Evolutionary conservation across 1,140 invertebrate genomes (phyloP), one percentile per base, ranked within the genome.

Genomic region (Oscheius sp.): DNA sequence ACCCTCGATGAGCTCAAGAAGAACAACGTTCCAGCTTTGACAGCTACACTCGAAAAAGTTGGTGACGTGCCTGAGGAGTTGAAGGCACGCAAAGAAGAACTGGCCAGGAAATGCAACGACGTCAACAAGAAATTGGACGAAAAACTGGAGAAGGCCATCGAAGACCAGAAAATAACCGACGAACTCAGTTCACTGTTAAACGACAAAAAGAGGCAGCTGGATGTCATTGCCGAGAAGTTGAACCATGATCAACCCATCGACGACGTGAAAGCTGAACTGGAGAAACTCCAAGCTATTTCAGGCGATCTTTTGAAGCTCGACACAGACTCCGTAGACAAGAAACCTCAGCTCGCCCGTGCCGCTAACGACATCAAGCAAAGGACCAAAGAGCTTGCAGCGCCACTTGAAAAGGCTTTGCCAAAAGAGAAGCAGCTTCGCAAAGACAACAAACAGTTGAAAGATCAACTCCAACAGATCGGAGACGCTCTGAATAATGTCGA

Each of bases 381-480:
- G 52, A 38, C 68, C 23, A 70, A 70, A 36, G 68, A 70, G 32
- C 26, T 62, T 20, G 32, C 36, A 20, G 23, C 23, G n/a, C 28
- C 55, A 36, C 68, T 70, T n/a, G 68, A 70, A 29, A 70, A 70
- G 52, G 18, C 34, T n/a, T 55, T 46, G 20, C 45, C 52, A 55
- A 46, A 35, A 61, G 75, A 66, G 29, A 42, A 66, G 23, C 20
- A 28, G 10, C 23, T 66, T 26, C 64, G 64, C 13, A 26, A 42
- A 46, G 64, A 66, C 35, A 36, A 66, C 36, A 42, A 32, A 10
- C 26, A 66, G 29, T 28, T 66, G 13, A 32, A 49, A 7, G 64
- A 42, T 31, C 64, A 42, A 23, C 46, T 78, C 29, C 55, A 73
- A 35, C 36, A 79, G 36, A 49, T 78, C 18, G 42, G 67, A 35